Evolutionary conservation across 2,113 vertebrate species (phyloP), one percentile per base, ranked within the genome.

Genomic region (Meriones unguiculatus): DNA sequence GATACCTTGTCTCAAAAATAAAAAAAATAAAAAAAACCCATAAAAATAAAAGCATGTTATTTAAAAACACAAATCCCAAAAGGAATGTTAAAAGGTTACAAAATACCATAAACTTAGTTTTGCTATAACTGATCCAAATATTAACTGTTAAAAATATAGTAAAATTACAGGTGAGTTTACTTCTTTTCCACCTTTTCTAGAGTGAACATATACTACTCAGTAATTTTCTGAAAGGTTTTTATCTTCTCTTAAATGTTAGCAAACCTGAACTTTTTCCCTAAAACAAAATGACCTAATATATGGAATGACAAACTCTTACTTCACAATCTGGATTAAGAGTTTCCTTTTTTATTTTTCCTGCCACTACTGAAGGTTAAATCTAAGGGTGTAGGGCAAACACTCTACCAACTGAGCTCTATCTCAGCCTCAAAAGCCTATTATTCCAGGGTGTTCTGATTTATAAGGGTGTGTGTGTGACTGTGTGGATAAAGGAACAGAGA

Each of bases 121-220:
- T 96, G 62, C 81, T 93, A 62, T 18, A 97, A 67, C 86, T 92
- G 86, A 93, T 77, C 1, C n/a, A 96, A 96, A 93, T 75, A 75
- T 87, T 77, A 94, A 95, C 38, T 91, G 24, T 89, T 87, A 94
- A 76, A 2, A 96, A 72, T 92, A 93, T 38, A 32, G 20, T 94
- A 22, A 93, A 65, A 90, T 81, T 94, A 93, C 0, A 97, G 70
- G 80, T 84, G 20, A 41, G 13, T 38, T 76, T 92, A 46, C 62
- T 91, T 94, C 30, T 88, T 87, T 88, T 67, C 30, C 65, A 62
- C 15, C 91, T 84, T 97, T 86, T 87, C 72, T 78, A 90, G 28
- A 94, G 72, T 88, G 13, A 93, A 87, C 7, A 18, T 32, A 80
- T 0, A 85, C 64, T 89, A 89, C 28, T 72, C 73, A 77, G 5